Percentiles rank a stretch among this genome's conserved stretches.
These are phyloP conservation scores for Parnassius mnemosyne DNA, from an alignment of 2,888 invertebrate species.

Conservation along the genomic window DNA sequence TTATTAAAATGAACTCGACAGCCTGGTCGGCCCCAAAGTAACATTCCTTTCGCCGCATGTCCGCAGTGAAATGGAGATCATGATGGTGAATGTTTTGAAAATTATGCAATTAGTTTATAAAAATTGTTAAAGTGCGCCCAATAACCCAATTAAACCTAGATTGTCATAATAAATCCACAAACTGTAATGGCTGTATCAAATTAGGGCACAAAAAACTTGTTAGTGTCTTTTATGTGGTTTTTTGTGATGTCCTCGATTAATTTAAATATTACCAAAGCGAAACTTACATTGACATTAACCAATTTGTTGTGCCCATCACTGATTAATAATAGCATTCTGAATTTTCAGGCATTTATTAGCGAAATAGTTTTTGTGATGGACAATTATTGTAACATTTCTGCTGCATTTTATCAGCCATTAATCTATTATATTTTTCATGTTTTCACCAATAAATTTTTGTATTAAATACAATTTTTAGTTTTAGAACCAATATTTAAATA, in stretches of 20 bases:
- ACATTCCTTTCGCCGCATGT: slow-evolving; percentile 79
- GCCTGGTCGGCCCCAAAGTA: slow-evolving; percentile 75
- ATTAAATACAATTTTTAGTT: slow-evolving; percentile 81
- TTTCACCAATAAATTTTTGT: slow-evolving; percentile 81
- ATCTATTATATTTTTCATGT: slow-evolving; percentile 81
- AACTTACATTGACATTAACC: slow-evolving; percentile 71
- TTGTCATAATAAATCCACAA: slow-evolving; percentile 54
- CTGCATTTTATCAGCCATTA: slow-evolving; percentile 81
- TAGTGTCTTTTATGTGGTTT: slow-evolving; percentile 70
- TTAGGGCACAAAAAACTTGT: slow-evolving; percentile 78
- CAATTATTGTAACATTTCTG: slow-evolving; percentile 79
- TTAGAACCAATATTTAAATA: slow-evolving; percentile 78
- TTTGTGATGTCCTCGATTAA: slow-evolving; percentile 65
- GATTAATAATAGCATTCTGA: slow-evolving; percentile 70
- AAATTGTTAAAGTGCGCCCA: slow-evolving; percentile 68
- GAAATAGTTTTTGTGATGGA: slow-evolving; percentile 77
- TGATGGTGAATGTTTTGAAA: slow-evolving; percentile 70
- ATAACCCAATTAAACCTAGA: slow-evolving; percentile 59
- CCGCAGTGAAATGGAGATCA: slow-evolving; percentile 76
- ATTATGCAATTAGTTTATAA: slow-evolving; percentile 60
- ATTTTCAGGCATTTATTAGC: slow-evolving; percentile 80
- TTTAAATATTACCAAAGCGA: slow-evolving; percentile 67
- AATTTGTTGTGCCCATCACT: slow-evolving; percentile 76
- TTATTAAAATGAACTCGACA: slow-evolving; percentile 55
- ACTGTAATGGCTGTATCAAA: slow-evolving; percentile 74